These are phyloP conservation scores for Todiramphus saurophagus DNA, from an alignment of 2,113 vertebrate genomes.

Conservation along the genomic window DNA sequence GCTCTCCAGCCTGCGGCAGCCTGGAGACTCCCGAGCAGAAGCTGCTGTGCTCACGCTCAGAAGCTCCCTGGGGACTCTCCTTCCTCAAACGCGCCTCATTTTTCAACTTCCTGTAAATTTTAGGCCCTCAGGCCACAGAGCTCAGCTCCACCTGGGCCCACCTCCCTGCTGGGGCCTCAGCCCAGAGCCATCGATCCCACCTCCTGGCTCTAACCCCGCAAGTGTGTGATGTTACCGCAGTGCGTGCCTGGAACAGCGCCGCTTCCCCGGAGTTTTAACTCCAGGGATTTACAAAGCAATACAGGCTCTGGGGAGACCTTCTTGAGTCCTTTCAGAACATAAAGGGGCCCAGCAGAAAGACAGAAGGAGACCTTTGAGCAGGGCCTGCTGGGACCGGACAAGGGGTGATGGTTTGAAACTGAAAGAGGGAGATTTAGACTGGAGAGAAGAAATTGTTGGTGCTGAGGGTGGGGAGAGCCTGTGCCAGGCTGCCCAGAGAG, in stretches of 20 bases:
- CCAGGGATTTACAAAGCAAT: background rate
- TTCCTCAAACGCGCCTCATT: background rate
- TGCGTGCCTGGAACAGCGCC: fast-evolving
- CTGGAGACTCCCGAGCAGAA: background rate
- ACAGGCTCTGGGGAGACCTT: background rate
- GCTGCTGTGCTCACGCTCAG: background rate
- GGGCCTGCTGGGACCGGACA: background rate
- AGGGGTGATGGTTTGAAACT: background rate
- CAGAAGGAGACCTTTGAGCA: background rate
- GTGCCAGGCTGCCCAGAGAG: background rate
- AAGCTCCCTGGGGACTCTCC: background rate
- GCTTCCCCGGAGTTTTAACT: background rate
- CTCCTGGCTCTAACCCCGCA: background rate
- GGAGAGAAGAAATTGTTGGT: background rate
- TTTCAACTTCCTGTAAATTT: background rate
- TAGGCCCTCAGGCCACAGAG: fast-evolving
- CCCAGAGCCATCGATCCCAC: background rate
- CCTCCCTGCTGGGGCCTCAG: background rate
- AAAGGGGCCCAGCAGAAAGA: background rate
- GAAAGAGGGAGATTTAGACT: background rate
- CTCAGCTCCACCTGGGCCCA: background rate
- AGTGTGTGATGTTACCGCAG: fast-evolving
- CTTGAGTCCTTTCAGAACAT: background rate
- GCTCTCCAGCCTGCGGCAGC: background rate
- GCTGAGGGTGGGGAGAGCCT: background rate